Conservation (phyloP, 1,140 invertebrate species). For the Bradynema listronoti region DNA sequence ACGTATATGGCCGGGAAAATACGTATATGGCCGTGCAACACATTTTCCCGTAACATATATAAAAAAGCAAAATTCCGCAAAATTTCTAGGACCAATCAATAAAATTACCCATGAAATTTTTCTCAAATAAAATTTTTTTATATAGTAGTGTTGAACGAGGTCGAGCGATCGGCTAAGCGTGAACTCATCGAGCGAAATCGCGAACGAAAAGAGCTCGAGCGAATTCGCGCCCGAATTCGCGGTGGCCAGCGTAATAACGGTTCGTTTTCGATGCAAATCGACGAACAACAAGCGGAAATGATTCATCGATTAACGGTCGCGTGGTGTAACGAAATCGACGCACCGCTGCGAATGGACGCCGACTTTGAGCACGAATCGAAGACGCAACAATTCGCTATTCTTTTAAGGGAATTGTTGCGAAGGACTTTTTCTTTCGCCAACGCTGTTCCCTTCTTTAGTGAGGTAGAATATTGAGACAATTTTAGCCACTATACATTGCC, state of each 20-base stretch:
- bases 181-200: constrained; percentile 60
- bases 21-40: background rate
- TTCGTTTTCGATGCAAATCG: background rate
- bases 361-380: background rate
- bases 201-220: constrained; percentile 43
- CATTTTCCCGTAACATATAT: background rate
- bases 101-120: background rate
- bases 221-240: background rate
- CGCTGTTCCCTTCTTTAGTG: constrained; percentile 2
- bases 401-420: constrained; percentile 12
- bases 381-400: constrained; percentile 8
- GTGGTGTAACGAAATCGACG: constrained; percentile 10
- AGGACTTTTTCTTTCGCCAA: constrained; percentile 12
- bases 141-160: constrained; percentile 59
- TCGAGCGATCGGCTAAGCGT: constrained; percentile 59
- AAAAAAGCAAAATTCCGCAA: background rate
- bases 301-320: background rate
- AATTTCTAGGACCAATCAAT: background rate
- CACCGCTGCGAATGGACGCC: constrained; percentile 7
- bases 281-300: background rate
- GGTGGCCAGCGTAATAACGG: background rate
- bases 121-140: constrained; percentile 4
- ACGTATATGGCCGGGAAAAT: background rate
- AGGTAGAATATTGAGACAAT: no score
- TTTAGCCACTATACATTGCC: no score